Base-by-base conservation (phyloP, 2,797 vertebrate genomes). In the Micromesistius poutassou region DNA sequence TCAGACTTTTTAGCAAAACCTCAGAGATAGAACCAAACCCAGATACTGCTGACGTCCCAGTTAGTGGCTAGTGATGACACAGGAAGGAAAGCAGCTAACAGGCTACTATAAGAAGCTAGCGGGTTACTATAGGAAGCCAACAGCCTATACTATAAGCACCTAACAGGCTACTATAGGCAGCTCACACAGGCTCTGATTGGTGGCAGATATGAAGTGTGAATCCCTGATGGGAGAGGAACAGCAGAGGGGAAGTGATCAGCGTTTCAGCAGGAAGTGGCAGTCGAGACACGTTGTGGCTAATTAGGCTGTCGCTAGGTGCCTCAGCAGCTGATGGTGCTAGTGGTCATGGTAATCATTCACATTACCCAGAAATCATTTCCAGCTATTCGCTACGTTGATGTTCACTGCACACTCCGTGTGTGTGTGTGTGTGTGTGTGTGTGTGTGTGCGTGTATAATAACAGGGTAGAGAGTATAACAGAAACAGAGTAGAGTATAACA, bases 211-310 rank as follows among this genome's bases (percentile, higher is more conserved):
- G 55, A 14, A 22, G 46, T 55, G 46, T 55, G 46, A 62, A 62
- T 10, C n/a, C 55, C 55, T 62, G 55, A 62, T 62, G 55, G 9
- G 55, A 25, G 55, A 16, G 40, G 40, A 42, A 42, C 10, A 42
- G 40, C 40, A 42, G 40, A 42, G 40, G 40, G 40, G 55, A 62
- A 25, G 55, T 62, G 55, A 62, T 25, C 55, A 62, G 55, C n/a
- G 55, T n/a, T 62, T n/a, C 55, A 62, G 55, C 55, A 62, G 55
- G 55, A 62, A 62, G 55, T 62, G 55, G 55, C n/a, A 50, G 70
- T 28, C 22, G 14, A 25, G 55, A 19, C 55, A n/a, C 25, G 55
- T 62, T 62, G 55, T n/a, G 55, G 55, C 22, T 62, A n/a, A 62
- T 62, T 62, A 62, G 55, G 46, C 22, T 62, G 55, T 62, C n/a